Percentiles rank a stretch among this genome's conserved stretches.
phyloP scores from a whole-genome alignment of 2,888 invertebrate species.

The Apamea epomidion region DNA sequence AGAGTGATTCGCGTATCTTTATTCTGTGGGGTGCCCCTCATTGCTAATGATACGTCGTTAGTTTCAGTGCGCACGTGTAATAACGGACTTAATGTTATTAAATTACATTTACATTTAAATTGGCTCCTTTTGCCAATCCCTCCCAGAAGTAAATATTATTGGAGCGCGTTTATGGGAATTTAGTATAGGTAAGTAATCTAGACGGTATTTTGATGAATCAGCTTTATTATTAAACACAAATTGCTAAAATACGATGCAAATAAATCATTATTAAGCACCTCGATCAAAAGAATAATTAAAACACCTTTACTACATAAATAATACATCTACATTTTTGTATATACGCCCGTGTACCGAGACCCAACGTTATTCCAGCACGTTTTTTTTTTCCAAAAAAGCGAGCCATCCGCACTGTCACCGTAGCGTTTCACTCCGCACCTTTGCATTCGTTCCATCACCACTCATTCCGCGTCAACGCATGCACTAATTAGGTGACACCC shows the following conservation, averaged over 20 bases:
- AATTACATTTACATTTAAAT: conserved; percentile 65
- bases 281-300: conserved; percentile 16
- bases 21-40: conserved; percentile 76
- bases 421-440: conserved; percentile 80
- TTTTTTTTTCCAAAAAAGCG: conserved; percentile 41
- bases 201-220: not conserved
- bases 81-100: conserved; percentile 70
- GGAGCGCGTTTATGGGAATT: not conserved
- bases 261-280: not conserved
- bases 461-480: conserved; percentile 87
- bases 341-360: conserved; percentile 12
- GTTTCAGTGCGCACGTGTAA: conserved; percentile 82
- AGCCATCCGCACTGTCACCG: conserved; percentile 48
- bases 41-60: conserved; percentile 81
- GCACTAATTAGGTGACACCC: conserved; percentile 87
- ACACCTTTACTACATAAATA: not conserved
- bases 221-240: not conserved
- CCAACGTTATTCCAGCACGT: conserved; percentile 24
- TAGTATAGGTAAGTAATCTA: conserved; percentile 10
- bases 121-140: conserved; percentile 51
- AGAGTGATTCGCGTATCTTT: conserved; percentile 86
- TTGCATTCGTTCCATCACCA: conserved; percentile 78
- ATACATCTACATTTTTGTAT: not conserved
- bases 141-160: conserved; percentile 31
- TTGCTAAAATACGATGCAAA: not conserved